Evolutionary conservation across 2,797 vertebrate genomes (phyloP).

Genomic region (Percopsis omiscomaycus): DNA sequence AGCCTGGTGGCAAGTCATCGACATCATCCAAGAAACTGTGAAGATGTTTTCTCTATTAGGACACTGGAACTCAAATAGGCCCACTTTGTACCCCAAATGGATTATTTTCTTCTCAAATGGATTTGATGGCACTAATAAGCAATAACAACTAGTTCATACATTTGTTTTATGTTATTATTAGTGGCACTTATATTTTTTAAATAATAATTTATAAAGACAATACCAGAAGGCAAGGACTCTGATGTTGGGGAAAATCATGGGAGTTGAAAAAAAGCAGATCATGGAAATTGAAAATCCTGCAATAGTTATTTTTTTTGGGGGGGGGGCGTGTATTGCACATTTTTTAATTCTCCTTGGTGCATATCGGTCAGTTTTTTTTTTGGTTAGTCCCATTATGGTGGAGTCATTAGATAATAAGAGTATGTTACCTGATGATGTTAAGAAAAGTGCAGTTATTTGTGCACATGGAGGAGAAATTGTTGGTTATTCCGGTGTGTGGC

Average conservation of each 20-base stretch:
- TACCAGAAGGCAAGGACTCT: no score
- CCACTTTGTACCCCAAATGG: background rate
- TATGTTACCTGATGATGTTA: background rate
- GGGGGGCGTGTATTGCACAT: no score
- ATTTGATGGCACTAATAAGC: background rate
- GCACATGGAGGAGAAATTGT: no score
- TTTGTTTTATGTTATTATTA: no score
- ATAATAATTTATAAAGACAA: no score
- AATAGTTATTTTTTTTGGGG: no score
- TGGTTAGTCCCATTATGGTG: background rate
- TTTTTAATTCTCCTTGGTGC: background rate
- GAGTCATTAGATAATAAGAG: background rate
- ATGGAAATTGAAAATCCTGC: no score
- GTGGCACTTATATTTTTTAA: no score
- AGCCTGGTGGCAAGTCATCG: constrained; percentile 6
- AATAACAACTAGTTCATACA: background rate
- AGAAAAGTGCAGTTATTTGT: no score
- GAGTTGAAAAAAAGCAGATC: no score
- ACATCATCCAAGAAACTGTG: constrained; percentile 1
- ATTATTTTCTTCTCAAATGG: background rate
- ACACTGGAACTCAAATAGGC: constrained; percentile 33
- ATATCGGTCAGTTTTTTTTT: background rate
- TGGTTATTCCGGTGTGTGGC: no score
- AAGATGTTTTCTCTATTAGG: background rate
- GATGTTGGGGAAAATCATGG: no score